Evolutionary conservation across 2,113 vertebrate genomes (phyloP).

Genomic region (Probosciger aterrimus): DNA sequence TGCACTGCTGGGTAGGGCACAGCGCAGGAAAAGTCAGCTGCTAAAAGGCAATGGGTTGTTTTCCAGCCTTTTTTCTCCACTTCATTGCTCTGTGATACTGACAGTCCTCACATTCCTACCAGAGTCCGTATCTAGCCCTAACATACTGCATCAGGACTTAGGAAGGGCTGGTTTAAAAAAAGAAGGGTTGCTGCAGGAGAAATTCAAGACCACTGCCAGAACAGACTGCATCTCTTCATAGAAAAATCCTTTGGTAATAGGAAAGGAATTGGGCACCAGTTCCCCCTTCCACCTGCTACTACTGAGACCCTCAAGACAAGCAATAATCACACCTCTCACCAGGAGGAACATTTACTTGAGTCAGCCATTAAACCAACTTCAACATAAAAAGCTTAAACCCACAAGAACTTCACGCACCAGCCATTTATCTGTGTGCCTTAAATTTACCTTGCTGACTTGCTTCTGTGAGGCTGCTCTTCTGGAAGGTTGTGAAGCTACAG

Average conservation of each 20-base stretch:
- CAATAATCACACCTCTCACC: background rate
- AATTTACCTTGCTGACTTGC: background rate
- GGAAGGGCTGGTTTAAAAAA: background rate
- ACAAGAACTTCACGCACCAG: background rate
- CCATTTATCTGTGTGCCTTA: background rate
- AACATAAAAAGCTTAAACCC: background rate
- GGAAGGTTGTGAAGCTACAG: background rate
- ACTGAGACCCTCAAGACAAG: background rate
- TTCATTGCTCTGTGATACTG: background rate
- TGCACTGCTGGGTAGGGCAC: fast-evolving
- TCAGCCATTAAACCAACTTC: background rate
- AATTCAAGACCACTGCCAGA: background rate
- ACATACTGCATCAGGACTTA: background rate
- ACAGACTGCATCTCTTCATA: background rate
- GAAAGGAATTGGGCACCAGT: background rate
- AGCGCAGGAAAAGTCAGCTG: background rate
- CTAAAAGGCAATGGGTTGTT: background rate
- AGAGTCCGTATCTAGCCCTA: background rate
- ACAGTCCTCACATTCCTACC: background rate
- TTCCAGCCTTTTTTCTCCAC: background rate
- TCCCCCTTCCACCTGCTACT: background rate
- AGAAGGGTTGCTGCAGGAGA: background rate
- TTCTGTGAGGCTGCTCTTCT: background rate
- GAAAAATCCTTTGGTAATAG: background rate
- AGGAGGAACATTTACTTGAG: background rate